Conservation (phyloP, 1,140 invertebrate genomes). For the Acyrthosiphon pisum region DNA sequence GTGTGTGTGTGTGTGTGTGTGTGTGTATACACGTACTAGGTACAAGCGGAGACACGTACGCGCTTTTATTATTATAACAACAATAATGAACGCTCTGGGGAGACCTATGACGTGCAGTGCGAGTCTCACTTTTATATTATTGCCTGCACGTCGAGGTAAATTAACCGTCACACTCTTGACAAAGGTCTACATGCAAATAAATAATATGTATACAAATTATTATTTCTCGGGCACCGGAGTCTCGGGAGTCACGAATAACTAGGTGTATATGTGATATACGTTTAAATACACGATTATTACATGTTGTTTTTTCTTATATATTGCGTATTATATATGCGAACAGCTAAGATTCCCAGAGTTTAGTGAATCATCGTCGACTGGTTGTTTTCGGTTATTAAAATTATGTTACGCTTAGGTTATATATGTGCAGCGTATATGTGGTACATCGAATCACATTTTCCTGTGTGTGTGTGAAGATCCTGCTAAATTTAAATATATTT, state of each 20-base stretch:
- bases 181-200: background rate
- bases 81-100: constrained; percentile 28
- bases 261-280: background rate
- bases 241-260: too few species aligned
- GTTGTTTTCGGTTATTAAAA: background rate
- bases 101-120: constrained; percentile 32
- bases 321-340: background rate
- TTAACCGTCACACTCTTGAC: constrained; percentile 45
- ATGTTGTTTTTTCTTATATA: background rate
- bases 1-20: background rate
- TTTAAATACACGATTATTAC: background rate
- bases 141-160: constrained; percentile 38
- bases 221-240: background rate
- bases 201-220: background rate
- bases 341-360: background rate
- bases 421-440: background rate
- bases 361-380: background rate
- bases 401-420: background rate
- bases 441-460: background rate
- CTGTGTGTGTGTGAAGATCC: background rate
- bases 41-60: constrained; percentile 15
- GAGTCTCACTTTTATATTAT: constrained; percentile 39
- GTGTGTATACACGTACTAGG: background rate
- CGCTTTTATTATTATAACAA: constrained; percentile 34
- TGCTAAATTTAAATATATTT: too few species aligned